Evolutionary conservation across 2,888 invertebrate species (phyloP), one percentile per base, ranked within the genome.

Genomic region (Tetanocera ferruginea): DNA sequence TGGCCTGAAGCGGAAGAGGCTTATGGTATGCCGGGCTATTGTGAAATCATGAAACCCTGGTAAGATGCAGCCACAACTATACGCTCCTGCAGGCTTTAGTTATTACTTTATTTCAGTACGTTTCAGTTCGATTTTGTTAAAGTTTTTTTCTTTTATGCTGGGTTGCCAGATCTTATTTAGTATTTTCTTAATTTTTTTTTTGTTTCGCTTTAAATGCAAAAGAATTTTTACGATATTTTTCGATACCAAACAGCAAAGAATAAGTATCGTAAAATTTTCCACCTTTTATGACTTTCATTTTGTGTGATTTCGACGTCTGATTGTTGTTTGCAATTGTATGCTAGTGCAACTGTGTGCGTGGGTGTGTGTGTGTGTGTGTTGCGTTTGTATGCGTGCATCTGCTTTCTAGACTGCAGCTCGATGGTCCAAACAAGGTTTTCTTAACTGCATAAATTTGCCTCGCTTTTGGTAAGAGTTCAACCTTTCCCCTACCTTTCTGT

Each of bases 261-360:
- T 55, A 75, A 67, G 67, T 67, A 75, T 75, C 75, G 75, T 75
- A 75, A 75, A 75, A 51, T 75, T 67, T 73, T 67, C 75, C 75
- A 75, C 75, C 75, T 75, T 75, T 75, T 75, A 75, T 67, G 75
- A 67, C 34, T 66, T 75, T 75, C 66, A 74, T 74, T 74, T 55
- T 75, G 75, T 75, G 75, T 52, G 75, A 55, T 75, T 67, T 66
- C 37, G 55, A 52, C 75, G 66, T 75, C 67, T 66, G 55, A 75
- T 67, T 51, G 67, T 67, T n/a, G 73, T 74, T 64, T 52, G 66
- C 52, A 51, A 52, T 66, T 52, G 43, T 34, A 67, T 52, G 52
- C 37, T 51, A 49, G 25, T 17, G 23, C 51, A 49, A 19, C n/a
- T 25, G 51, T 28, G 14, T 69, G 49, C 25, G 37, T 25, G 51